phyloP scores from a whole-genome alignment of 2,113 vertebrate species.

The Pelecanoides urinatrix region DNA sequence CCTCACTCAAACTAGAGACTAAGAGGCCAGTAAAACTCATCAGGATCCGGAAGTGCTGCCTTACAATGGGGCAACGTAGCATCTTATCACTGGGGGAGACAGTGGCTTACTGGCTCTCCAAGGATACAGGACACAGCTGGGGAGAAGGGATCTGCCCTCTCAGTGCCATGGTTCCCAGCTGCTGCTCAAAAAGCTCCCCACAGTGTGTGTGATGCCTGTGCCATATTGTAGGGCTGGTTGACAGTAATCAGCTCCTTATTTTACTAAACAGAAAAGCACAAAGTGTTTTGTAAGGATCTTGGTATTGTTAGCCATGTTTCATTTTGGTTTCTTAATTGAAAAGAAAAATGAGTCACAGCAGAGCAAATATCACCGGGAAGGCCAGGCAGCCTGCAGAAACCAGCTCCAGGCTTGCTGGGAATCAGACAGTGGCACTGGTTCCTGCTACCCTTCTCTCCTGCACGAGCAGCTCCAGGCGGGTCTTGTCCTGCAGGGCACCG shows the following conservation, averaged over 20 bases:
- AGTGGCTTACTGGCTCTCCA: neutral
- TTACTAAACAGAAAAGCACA: neutral
- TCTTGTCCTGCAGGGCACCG: neutral
- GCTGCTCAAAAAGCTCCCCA: neutral
- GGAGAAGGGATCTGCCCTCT: neutral
- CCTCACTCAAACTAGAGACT: neutral
- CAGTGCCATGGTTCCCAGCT: neutral
- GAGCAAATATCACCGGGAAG: neutral
- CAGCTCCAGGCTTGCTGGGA: neutral
- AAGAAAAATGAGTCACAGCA: neutral
- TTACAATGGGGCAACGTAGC: rapidly evolving
- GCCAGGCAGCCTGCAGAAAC: neutral
- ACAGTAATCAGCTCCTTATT: neutral
- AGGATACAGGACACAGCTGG: neutral
- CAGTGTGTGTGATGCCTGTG: neutral
- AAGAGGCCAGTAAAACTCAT: neutral
- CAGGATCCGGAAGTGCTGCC: neutral
- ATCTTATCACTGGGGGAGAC: neutral
- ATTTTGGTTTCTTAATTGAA: neutral
- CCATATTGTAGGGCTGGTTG: neutral
- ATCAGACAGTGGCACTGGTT: neutral
- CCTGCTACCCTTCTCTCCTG: neutral
- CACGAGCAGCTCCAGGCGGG: neutral
- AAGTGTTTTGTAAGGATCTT: neutral
- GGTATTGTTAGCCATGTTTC: neutral